phyloP scores from a whole-genome alignment of 2,888 invertebrate genomes.

The Campoplex nolae region DNA sequence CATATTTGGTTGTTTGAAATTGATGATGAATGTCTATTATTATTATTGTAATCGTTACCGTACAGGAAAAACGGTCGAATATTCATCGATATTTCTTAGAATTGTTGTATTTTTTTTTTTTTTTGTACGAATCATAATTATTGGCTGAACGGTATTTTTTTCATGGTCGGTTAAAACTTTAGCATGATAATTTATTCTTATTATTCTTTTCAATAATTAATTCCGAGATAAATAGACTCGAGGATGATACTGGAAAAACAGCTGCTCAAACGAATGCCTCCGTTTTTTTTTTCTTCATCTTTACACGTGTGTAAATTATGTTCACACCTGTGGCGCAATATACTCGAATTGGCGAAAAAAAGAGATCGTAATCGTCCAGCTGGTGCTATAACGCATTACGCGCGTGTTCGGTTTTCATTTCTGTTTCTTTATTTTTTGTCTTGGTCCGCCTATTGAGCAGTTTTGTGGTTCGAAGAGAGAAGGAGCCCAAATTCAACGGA shows the following conservation, averaged over 20 bases:
- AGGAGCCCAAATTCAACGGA: neutral
- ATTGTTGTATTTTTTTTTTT: too few relatives aligned
- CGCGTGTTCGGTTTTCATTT: neutral
- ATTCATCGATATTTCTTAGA: too few relatives aligned
- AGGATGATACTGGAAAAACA: neutral
- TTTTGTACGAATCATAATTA: neutral
- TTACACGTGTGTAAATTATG: neutral
- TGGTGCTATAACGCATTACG: neutral
- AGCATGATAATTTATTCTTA: neutral
- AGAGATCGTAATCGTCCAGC: constrained; percentile 8
- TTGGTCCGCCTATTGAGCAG: neutral
- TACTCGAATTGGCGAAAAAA: neutral
- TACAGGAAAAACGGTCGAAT: too few relatives aligned
- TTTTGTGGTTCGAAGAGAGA: neutral
- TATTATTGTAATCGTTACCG: too few relatives aligned
- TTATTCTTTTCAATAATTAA: neutral
- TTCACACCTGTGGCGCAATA: constrained; percentile 4
- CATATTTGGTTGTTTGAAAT: neutral
- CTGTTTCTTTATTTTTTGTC: neutral
- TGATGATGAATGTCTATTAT: too few relatives aligned
- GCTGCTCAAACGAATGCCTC: neutral
- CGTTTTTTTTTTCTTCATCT: neutral
- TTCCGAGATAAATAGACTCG: neutral
- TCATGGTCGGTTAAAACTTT: neutral
- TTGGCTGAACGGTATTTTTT: neutral